A percentile compares a stretch with the other conserved stretches of the same genome.
phyloP scores from a whole-genome alignment of 2,888 invertebrate genomes.

The Lasioglossum leucozonium region DNA sequence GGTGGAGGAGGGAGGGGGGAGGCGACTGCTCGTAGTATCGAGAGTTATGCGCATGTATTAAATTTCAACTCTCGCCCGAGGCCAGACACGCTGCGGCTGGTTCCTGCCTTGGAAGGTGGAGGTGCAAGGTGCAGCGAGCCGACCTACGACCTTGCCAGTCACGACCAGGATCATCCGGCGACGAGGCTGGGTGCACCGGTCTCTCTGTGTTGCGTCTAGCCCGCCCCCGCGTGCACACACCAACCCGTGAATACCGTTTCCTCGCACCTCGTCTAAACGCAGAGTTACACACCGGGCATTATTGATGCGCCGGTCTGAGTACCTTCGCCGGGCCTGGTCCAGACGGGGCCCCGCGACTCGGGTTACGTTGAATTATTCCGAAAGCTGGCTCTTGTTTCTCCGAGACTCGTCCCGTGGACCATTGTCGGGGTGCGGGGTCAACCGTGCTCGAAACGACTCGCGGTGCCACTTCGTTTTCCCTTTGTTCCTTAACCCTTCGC shows the following conservation, averaged over 20 bases:
- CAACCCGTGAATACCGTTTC: slow-evolving; percentile 50
- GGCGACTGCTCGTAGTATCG: slow-evolving; percentile 41
- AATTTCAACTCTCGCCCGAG: slow-evolving; percentile 80
- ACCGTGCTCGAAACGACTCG: background rate
- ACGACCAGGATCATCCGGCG: slow-evolving; percentile 59
- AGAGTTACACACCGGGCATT: slow-evolving; percentile 33
- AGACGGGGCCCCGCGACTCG: slow-evolving; percentile 1
- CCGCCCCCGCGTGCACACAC: slow-evolving; percentile 13
- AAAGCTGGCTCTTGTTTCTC: slow-evolving; percentile 8
- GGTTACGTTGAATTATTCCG: slow-evolving; percentile 36
- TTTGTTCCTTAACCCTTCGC: background rate
- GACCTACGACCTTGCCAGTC: slow-evolving; percentile 82
- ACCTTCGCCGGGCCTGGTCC: background rate
- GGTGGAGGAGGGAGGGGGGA: slow-evolving; percentile 24
- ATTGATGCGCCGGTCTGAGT: slow-evolving; percentile 28
- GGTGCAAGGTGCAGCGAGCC: slow-evolving; percentile 81
- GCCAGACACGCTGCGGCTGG: slow-evolving; percentile 75
- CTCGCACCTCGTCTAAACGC: slow-evolving; percentile 45
- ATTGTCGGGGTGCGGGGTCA: background rate
- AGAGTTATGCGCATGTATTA: slow-evolving; percentile 76
- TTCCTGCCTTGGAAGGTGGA: slow-evolving; percentile 74
- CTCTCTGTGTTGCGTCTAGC: slow-evolving; percentile 11
- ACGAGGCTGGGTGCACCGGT: slow-evolving; percentile 28
- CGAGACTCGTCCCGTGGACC: background rate
- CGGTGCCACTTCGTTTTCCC: background rate